Evolutionary conservation across 2,113 vertebrate species (phyloP).

Genomic region (Cyphomyrus plagiostoma): DNA sequence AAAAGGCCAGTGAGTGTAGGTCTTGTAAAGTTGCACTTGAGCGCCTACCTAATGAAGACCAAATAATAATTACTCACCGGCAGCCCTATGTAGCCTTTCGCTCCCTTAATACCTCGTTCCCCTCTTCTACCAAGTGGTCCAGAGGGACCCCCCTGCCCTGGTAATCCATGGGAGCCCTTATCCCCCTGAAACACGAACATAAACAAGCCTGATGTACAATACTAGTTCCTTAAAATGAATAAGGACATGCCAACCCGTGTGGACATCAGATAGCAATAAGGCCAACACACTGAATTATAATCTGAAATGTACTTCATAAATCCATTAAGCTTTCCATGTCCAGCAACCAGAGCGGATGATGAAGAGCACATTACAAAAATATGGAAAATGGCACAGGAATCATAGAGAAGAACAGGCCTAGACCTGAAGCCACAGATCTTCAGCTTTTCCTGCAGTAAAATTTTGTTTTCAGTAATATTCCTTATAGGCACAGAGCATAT

Average conservation of each 20-base stretch:
- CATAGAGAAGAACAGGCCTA: background rate
- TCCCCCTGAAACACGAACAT: conserved; percentile 55
- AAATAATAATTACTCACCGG: conserved; percentile 55
- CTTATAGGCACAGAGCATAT: background rate
- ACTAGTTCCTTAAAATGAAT: background rate
- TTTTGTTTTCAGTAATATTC: background rate
- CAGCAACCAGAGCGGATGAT: background rate
- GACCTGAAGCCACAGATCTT: background rate
- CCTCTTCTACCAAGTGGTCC: conserved; percentile 60
- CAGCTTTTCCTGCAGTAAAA: background rate
- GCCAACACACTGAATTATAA: background rate
- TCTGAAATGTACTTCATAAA: background rate
- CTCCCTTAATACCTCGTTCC: conserved; percentile 61
- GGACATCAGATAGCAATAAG: background rate
- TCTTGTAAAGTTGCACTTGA: background rate
- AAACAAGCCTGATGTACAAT: background rate
- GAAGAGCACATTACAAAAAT: background rate
- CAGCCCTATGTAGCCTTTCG: conserved; percentile 66
- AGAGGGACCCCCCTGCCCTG: conserved; percentile 62
- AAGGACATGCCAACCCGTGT: background rate
- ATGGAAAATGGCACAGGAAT: background rate
- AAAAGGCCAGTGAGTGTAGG: background rate
- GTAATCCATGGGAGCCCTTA: conserved; percentile 55
- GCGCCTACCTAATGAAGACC: background rate
- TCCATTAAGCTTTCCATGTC: background rate